A percentile compares a stretch with the other conserved stretches of the same genome.
phyloP scores from a whole-genome alignment of 1,140 invertebrate species.

The Tribolium madens region DNA sequence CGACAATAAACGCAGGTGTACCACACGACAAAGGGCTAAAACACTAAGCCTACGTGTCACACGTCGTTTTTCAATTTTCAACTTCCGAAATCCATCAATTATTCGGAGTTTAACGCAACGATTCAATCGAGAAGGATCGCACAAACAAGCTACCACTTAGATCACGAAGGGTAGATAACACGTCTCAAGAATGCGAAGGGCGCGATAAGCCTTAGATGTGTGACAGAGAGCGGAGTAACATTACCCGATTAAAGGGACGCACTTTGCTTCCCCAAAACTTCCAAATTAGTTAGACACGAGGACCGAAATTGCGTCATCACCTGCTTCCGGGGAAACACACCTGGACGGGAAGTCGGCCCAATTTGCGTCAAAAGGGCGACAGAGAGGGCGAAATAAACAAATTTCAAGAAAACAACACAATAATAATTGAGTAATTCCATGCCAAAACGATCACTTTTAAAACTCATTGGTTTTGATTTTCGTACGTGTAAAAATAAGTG shows the following conservation, averaged over 20 bases:
- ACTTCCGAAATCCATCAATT: constrained; percentile 13
- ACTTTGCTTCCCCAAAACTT: not conserved
- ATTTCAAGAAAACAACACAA: no score
- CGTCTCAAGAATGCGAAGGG: constrained; percentile 13
- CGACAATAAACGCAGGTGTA: constrained; percentile 17
- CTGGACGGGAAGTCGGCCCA: no score
- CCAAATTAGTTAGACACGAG: not conserved
- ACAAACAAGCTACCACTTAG: constrained; percentile 28
- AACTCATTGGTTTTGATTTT: no score
- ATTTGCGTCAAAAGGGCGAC: no score
- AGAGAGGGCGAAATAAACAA: no score
- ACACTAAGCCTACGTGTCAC: not conserved
- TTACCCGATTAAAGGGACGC: not conserved
- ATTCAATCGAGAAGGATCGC: constrained; percentile 20
- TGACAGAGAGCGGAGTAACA: not conserved
- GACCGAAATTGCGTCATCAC: no score
- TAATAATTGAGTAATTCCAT: no score
- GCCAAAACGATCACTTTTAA: no score
- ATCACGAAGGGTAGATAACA: constrained; percentile 29
- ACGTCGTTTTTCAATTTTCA: constrained; percentile 19
- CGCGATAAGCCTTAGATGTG: constrained; percentile 9
- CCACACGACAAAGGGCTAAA: not conserved
- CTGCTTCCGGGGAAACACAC: not conserved
- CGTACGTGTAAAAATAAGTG: no score
- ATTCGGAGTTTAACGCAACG: constrained; percentile 23